Conservation (phyloP, 2,113 vertebrate species). For the Chinchilla lanigera region DNA sequence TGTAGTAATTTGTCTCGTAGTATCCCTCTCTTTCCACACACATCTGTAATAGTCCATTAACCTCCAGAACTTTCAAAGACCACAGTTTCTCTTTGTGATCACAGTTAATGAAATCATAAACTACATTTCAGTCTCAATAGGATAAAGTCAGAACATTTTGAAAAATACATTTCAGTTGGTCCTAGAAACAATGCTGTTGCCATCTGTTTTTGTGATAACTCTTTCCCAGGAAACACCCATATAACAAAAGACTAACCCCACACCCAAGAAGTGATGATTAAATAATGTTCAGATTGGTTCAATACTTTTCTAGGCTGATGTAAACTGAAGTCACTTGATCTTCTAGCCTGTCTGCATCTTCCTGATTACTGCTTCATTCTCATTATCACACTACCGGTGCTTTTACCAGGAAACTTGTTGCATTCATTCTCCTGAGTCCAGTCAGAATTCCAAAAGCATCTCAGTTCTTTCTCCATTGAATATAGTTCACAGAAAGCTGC, state of each 20-base stretch:
- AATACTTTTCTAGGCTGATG: not conserved
- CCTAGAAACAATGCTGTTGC: not conserved
- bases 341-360: not conserved
- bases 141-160: not conserved
- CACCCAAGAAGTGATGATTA: not conserved
- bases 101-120: not conserved
- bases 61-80: not conserved
- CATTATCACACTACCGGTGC: not conserved
- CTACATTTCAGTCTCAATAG: not conserved
- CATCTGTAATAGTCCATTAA: not conserved
- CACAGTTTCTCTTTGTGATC: not conserved
- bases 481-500: not conserved
- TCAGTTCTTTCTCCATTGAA: not conserved
- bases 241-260: not conserved
- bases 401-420: not conserved
- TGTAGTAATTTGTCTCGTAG: not conserved
- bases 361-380: not conserved
- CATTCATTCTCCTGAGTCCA: not conserved
- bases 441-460: not conserved
- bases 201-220: not conserved
- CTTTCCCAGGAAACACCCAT: not conserved
- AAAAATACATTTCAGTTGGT: not conserved
- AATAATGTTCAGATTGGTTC: not conserved
- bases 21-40: not conserved
- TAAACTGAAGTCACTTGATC: not conserved